Evolutionary conservation across 1,140 invertebrate genomes (phyloP), one percentile per base, ranked within the genome.

Genomic region (Cydia splendana): DNA sequence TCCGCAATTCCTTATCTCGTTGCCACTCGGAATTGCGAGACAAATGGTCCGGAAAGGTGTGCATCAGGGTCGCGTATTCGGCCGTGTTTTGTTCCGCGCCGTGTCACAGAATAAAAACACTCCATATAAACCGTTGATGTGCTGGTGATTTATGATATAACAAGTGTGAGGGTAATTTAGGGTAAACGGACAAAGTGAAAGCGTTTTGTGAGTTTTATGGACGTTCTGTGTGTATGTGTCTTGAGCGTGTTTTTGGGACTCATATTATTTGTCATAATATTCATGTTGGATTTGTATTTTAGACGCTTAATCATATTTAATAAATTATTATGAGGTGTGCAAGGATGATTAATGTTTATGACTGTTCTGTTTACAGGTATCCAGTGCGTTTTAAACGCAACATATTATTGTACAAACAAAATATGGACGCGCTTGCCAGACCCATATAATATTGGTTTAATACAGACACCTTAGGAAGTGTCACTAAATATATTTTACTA

Each of bases 21-120:
- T 24, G 67, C 67, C 51, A 53, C 51, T 71, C 67, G 67, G 67
- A 20, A 71, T 71, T 71, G 67, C 38, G 67, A 71, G 67, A 71
- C 67, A 71, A 71, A 71, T 71, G 67, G 67, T 13, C 30, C 67
- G 38, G 67, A 71, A 71, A 71, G 67, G 67, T 71, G 67, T 71
- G 67, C 67, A 71, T 42, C 67, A 71, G 67, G 30, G 67, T 34
- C 30, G 67, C n/a, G 34, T 71, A 71, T 71, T 71, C 67, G 67
- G 67, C 34, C 67, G n/a, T 71, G 28, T 71, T 42, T 71, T 71
- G 67, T 71, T 38, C 57, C 65, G 13, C 28, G n/a, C 18, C 6
- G 34, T 71, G 67, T 42, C 67, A 71, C 67, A 71, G 67, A 38
- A 10, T 71, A 38, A 71, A 38, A 71, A 71, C 34, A 71, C n/a